Conservation (phyloP, 2,888 invertebrate genomes). For the Epistrophe grossulariae region DNA sequence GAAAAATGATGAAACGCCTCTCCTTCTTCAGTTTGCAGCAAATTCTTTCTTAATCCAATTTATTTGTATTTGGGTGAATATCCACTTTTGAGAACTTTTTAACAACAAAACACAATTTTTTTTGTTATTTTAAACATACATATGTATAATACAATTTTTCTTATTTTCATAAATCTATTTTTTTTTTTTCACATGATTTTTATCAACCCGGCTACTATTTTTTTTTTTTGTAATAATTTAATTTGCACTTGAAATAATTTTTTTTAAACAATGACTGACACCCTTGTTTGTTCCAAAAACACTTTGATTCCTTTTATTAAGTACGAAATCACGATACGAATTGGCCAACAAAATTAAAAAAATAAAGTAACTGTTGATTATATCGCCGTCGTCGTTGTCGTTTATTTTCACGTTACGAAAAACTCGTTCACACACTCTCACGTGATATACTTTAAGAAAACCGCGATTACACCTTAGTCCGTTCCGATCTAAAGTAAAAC, state of each 20-base stretch:
- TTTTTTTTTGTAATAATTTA: background rate
- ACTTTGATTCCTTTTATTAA: background rate
- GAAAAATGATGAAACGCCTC: background rate
- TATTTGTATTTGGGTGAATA: background rate
- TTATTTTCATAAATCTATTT: constrained; percentile 1
- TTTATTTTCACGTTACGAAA: constrained; percentile 34
- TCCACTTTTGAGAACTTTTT: constrained; percentile 11
- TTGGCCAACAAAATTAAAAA: background rate
- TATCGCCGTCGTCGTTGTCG: constrained; percentile 16
- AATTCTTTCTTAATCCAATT: constrained; percentile 13
- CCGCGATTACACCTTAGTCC: constrained; percentile 72
- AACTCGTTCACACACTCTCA: constrained; percentile 34
- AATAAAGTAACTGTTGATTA: constrained; percentile 3
- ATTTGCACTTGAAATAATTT: background rate
- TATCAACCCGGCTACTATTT: background rate
- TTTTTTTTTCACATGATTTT: background rate
- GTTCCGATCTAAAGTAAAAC: constrained; percentile 72
- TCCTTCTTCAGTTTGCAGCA: background rate
- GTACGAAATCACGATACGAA: background rate
- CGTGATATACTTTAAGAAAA: constrained; percentile 46
- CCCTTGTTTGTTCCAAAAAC: background rate
- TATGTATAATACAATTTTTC: background rate
- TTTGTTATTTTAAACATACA: background rate
- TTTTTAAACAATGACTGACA: background rate
- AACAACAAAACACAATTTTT: background rate